phyloP scores from a whole-genome alignment of 2,113 vertebrate genomes.

The Mohoua ochrocephala region DNA sequence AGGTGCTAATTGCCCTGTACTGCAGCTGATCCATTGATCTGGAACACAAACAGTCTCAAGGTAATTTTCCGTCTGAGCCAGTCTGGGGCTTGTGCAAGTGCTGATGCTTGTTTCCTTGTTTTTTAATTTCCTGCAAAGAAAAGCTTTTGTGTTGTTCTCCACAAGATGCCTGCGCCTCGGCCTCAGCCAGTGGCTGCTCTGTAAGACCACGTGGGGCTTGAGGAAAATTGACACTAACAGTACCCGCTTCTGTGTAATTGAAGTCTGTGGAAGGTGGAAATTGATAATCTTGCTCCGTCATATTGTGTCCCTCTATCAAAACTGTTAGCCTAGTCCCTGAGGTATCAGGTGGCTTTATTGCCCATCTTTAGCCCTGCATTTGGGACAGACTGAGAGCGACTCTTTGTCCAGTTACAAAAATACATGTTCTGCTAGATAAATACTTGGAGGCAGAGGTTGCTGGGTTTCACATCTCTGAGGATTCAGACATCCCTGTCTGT shows the following conservation, averaged over 20 bases:
- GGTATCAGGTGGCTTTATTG: neutral
- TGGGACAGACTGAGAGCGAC: neutral
- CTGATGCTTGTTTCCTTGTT: constrained; percentile 39
- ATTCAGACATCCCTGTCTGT: neutral
- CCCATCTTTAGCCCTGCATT: neutral
- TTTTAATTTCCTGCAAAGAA: constrained; percentile 48
- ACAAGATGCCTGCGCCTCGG: neutral
- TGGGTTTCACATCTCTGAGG: neutral
- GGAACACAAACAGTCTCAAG: constrained; percentile 29
- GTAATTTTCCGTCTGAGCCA: constrained; percentile 43
- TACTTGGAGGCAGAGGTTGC: neutral
- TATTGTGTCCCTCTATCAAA: neutral
- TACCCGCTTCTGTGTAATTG: neutral
- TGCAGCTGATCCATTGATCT: constrained; percentile 23
- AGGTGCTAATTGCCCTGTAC: constrained; percentile 6
- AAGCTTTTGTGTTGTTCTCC: constrained; percentile 30
- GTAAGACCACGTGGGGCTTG: neutral
- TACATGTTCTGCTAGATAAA: neutral
- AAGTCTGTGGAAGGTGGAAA: neutral
- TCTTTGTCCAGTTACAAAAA: neutral
- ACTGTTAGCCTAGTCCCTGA: neutral
- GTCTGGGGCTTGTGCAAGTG: neutral
- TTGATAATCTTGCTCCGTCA: neutral
- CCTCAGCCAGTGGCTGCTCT: neutral
- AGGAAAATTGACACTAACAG: neutral